Percentiles rank a stretch among this genome's conserved stretches.
Evolutionary conservation across 2,797 vertebrate genomes (phyloP).

Genomic region (Semotilus atromaculatus): DNA sequence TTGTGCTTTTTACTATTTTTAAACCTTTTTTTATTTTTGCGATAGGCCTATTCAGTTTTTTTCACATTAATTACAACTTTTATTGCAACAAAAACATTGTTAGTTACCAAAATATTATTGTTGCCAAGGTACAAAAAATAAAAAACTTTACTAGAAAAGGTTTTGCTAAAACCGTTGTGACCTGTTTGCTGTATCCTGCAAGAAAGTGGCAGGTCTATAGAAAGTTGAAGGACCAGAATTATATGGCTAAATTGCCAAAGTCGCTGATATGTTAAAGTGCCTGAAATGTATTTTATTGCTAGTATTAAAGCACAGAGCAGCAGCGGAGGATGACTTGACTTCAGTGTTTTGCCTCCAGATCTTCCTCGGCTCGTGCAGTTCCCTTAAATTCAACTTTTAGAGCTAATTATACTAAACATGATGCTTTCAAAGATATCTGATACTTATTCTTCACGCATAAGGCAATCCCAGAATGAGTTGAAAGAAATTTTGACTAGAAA

Average conservation of each 20-base stretch:
- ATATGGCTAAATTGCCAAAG: no score
- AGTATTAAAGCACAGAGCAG: slow-evolving; percentile 10
- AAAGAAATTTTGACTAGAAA: neutral
- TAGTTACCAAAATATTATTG: neutral
- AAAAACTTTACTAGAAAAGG: neutral
- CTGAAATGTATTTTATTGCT: slow-evolving; percentile 31
- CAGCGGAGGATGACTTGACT: neutral
- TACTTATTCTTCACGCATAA: neutral
- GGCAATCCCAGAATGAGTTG: neutral
- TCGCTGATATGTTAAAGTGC: neutral
- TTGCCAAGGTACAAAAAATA: no score
- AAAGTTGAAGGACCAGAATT: neutral
- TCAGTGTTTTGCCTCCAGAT: slow-evolving; percentile 3
- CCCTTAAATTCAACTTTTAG: neutral
- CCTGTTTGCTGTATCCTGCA: neutral
- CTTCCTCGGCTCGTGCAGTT: neutral
- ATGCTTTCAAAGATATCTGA: neutral
- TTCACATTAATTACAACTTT: neutral
- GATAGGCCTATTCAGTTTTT: neutral
- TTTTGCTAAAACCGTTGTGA: neutral
- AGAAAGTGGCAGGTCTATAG: neutral
- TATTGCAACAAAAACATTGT: neutral
- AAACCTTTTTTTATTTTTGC: neutral
- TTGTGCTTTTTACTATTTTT: neutral
- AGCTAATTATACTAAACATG: neutral